Base-by-base conservation (phyloP, 1,140 invertebrate genomes). In the Oryzaephilus surinamensis region DNA sequence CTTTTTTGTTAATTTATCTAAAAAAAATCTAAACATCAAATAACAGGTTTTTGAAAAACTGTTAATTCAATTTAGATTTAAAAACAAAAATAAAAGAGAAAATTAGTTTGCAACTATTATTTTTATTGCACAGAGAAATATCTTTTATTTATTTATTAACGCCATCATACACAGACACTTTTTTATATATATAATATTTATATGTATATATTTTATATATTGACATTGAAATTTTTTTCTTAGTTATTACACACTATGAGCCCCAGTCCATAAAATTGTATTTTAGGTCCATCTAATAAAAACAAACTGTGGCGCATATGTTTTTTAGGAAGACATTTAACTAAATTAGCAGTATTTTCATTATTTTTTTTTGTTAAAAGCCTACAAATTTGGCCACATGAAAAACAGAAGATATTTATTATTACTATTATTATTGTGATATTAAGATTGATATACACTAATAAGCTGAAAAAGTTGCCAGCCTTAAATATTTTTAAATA, bases 321-420 rank as follows among this genome's bases (percentile, higher is more conserved):
- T 2, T 6, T 21, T 24, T 45, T 48, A 54, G 55, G 55, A 57
- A 57, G 55, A 57, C 55, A 52, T 54, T 50, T 36, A 57, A 57
- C 52, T 54, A 54, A 51, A 54, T 39, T 48, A 37, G 34, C 41
- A 41, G 29, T 29, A 38, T 28, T 31, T 21, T 31, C 27, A 24
- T 21, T 21, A 21, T 21, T 21, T 6, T 21, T 10, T 4, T 24
- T 24, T n/a, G 4, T 24, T 6, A 24, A n/a, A n/a, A n/a, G n/a
- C n/a, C n/a, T n/a, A n/a, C n/a, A n/a, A n/a, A n/a, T n/a, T n/a
- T n/a, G n/a, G n/a, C n/a, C 37, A 39, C 43, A 34, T 18, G 40
- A 45, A 44, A 44, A 30, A 45, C 40, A 45, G 32, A 38, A 38
- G 30, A 38, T 29, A 38, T 29, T 29, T 30, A 8, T 38, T 14